phyloP scores from a whole-genome alignment of 2,888 invertebrate genomes.

The Sabatieria punctata region DNA sequence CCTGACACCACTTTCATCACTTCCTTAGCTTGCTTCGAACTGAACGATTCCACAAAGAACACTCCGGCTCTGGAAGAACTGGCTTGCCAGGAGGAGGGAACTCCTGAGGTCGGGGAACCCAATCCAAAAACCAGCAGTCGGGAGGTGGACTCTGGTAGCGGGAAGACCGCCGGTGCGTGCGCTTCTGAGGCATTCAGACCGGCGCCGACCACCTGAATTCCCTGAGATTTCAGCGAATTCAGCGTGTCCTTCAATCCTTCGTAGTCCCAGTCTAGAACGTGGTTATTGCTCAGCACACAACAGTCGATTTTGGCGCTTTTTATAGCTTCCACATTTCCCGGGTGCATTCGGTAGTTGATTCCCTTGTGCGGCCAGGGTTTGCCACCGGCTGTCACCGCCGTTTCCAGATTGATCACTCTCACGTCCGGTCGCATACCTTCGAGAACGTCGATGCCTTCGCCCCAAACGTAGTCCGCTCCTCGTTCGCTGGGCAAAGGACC shows the following conservation, averaged over 20 bases:
- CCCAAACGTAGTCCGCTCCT: conserved; percentile 5
- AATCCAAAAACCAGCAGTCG: conserved; percentile 13
- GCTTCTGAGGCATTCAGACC: conserved; percentile 10
- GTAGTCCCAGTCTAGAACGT: conserved; percentile 15
- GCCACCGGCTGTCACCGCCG: conserved; percentile 10
- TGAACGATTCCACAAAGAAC: not conserved
- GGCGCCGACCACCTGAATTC: conserved; percentile 7
- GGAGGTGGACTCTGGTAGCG: conserved; percentile 5
- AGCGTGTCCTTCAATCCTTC: conserved; percentile 13
- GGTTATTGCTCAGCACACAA: conserved; percentile 15
- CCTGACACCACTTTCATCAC: conserved; percentile 4
- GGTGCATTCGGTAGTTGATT: conserved; percentile 17
- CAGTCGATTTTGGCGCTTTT: conserved; percentile 12
- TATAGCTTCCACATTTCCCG: conserved; percentile 12
- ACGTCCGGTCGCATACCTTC: not conserved
- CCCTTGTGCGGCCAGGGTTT: conserved; percentile 14
- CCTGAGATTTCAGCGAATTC: conserved; percentile 9
- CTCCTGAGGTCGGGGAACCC: conserved; percentile 13
- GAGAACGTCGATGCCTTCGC: conserved; percentile 3
- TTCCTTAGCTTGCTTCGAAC: not conserved
- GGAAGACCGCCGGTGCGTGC: conserved; percentile 11
- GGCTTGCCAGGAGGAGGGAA: conserved; percentile 12
- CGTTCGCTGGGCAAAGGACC: conserved; percentile 12
- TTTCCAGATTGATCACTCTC: conserved; percentile 9
- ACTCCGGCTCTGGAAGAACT: conserved; percentile 9